These are phyloP conservation scores for Scelioninae gen. 1 DNA, from an alignment of 2,888 invertebrate genomes.

Conservation along the genomic window DNA sequence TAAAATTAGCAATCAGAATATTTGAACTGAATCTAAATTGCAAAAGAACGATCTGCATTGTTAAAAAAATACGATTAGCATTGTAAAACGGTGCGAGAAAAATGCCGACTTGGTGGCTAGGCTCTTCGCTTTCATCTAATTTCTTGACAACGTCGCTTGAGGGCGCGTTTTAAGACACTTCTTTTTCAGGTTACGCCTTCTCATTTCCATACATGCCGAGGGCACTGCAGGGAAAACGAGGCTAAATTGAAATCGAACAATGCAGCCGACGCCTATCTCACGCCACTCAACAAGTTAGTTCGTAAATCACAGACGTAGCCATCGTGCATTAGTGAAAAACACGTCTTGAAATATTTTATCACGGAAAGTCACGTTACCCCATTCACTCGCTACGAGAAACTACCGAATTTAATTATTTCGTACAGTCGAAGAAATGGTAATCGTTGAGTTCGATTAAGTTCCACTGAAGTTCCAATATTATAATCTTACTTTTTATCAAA, in stretches of 20 bases:
- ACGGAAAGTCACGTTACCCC: slow-evolving; percentile 59
- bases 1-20: slow-evolving; percentile 17
- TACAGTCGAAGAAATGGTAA: slow-evolving; percentile 36
- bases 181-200: slow-evolving; percentile 70
- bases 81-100: slow-evolving; percentile 22
- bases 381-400: slow-evolving; percentile 38
- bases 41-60: slow-evolving; percentile 6
- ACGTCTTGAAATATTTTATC: slow-evolving; percentile 67
- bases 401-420: slow-evolving; percentile 52
- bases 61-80: slow-evolving; percentile 30
- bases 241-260: slow-evolving; percentile 72
- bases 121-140: slow-evolving; percentile 66
- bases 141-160: slow-evolving; percentile 63
- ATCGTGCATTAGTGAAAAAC: slow-evolving; percentile 66
- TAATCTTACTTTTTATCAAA: no score
- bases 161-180: slow-evolving; percentile 71
- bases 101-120: slow-evolving; percentile 45
- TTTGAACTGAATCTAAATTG: no score
- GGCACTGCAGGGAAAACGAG: slow-evolving; percentile 65
- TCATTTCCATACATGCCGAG: slow-evolving; percentile 73
- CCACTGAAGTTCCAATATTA: slow-evolving; percentile 4
- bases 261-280: slow-evolving; percentile 70
- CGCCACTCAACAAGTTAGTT: slow-evolving; percentile 76
- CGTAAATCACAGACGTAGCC: slow-evolving; percentile 76
- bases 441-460: slow-evolving; percentile 26